Percentiles rank a stretch among this genome's conserved stretches.
Evolutionary conservation across 2,797 vertebrate genomes (phyloP).

Genomic region (Microctenopoma steveboyesi): DNA sequence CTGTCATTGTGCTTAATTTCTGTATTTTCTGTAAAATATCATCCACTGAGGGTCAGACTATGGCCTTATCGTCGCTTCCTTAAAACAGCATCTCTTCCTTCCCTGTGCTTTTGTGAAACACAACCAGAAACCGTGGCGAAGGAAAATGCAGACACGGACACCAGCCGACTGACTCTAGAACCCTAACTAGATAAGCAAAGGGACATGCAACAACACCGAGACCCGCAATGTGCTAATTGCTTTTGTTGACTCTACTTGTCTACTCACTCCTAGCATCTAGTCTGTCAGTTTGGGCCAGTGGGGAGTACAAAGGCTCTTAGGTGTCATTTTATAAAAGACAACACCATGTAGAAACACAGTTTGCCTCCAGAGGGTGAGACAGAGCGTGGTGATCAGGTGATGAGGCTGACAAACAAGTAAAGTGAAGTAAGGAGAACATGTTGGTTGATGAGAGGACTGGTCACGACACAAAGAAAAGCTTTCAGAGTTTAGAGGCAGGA

Average conservation of each 20-base stretch:
- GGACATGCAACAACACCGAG: conserved; percentile 48
- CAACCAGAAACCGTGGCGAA: too few species aligned
- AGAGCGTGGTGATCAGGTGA: conserved; percentile 4
- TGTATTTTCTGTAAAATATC: too few species aligned
- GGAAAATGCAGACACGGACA: too few species aligned
- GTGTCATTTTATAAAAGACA: conserved; percentile 46
- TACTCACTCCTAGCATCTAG: conserved; percentile 33
- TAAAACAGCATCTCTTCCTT: too few species aligned
- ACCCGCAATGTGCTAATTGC: conserved; percentile 69
- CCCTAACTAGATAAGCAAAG: conserved; percentile 42
- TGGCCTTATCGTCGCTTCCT: too few species aligned
- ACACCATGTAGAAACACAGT: conserved; percentile 33
- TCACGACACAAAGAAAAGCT: conserved; percentile 4
- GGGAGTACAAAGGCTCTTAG: conserved; percentile 42
- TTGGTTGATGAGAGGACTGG: conserved; percentile 47
- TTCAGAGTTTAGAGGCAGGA: conserved; percentile 34
- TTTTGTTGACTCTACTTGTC: conserved; percentile 57
- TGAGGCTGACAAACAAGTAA: conserved; percentile 7
- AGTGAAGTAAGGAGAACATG: conserved; percentile 28
- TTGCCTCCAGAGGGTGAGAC: conserved; percentile 22
- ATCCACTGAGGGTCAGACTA: too few species aligned
- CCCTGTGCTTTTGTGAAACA: too few species aligned
- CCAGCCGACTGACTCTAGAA: conserved; percentile 29
- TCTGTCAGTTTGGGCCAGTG: conserved; percentile 43
- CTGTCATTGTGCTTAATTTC: too few species aligned